Percentiles rank a stretch among this genome's conserved stretches.
These are phyloP conservation scores for Drosophila sturtevanti DNA, from an alignment of 1,140 invertebrate genomes.

Conservation along the genomic window DNA sequence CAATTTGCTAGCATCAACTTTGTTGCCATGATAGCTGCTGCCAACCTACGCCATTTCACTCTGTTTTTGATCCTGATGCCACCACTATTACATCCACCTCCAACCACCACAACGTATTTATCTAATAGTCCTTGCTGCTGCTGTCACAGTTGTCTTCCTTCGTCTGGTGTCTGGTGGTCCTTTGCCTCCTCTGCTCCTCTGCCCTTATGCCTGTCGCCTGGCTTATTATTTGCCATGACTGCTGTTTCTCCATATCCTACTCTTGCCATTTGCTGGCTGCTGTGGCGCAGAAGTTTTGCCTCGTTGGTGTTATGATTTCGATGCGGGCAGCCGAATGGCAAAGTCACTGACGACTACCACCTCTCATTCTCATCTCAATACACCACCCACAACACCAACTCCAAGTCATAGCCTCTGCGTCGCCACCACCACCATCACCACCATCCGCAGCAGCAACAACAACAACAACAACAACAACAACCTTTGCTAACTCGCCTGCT, in stretches of 20 bases:
- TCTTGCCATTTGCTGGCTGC: constrained; percentile 14
- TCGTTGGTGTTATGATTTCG: constrained; percentile 80
- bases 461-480: constrained; percentile 40
- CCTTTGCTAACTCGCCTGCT: constrained; percentile 66
- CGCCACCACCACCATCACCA: constrained; percentile 32
- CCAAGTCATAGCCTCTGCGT: constrained; percentile 41
- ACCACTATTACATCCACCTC: constrained; percentile 4
- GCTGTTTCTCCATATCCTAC: constrained; percentile 19
- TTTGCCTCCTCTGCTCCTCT: constrained; percentile 18
- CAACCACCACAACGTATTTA: constrained; percentile 63
- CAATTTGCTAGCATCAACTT: constrained; percentile 54
- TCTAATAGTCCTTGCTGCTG: constrained; percentile 74
- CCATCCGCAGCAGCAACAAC: constrained; percentile 34
- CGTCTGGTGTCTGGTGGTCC: constrained; percentile 52
- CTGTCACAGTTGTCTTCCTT: constrained; percentile 71
- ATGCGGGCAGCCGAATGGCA: constrained; percentile 78
- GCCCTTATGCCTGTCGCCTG: constrained; percentile 51
- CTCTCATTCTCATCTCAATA: constrained; percentile 13
- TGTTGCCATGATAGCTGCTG: constrained; percentile 59
- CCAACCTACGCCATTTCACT: constrained; percentile 20
- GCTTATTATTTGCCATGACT: constrained; percentile 78
- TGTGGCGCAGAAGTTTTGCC: constrained; percentile 75
- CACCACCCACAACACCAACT: constrained; percentile 22
- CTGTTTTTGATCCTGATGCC: background rate
- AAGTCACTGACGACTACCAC: constrained; percentile 60